Conservation (phyloP, 2,113 vertebrate genomes). For the Rhinolophus sinicus region DNA sequence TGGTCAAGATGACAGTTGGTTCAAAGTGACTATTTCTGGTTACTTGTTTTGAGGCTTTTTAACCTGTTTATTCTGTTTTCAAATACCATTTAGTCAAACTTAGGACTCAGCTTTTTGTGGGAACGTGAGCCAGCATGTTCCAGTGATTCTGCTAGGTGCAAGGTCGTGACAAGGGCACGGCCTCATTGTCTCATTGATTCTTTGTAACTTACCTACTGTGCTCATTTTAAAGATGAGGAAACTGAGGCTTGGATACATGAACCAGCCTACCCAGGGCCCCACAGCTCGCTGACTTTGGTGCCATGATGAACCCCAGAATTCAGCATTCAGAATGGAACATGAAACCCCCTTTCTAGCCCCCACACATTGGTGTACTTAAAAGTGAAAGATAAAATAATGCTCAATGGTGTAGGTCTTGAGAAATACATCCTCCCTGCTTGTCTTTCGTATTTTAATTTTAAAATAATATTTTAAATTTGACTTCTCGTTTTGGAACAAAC, state of each 20-base stretch:
- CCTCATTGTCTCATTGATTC: background rate
- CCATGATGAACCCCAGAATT: background rate
- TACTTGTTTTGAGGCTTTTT: background rate
- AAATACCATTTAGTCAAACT: background rate
- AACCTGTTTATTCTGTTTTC: background rate
- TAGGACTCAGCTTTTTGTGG: background rate
- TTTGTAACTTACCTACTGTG: background rate
- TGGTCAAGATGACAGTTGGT: background rate
- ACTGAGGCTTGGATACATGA: background rate
- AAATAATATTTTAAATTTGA: slow-evolving; percentile 16
- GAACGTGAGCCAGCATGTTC: fast-evolving
- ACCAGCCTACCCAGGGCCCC: background rate
- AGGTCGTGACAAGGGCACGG: fast-evolving
- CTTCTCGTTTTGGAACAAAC: background rate
- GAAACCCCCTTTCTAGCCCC: background rate
- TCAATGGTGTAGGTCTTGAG: background rate
- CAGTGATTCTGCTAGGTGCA: fast-evolving
- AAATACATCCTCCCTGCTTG: background rate
- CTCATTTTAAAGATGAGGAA: background rate
- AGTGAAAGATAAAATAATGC: background rate
- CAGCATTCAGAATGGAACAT: background rate
- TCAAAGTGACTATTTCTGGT: background rate
- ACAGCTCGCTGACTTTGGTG: background rate
- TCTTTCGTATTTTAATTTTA: background rate
- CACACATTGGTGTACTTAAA: background rate